A percentile compares a stretch with the other conserved stretches of the same genome.
These are phyloP conservation scores for Promerops cafer DNA, from an alignment of 2,113 vertebrate genomes.

Conservation along the genomic window DNA sequence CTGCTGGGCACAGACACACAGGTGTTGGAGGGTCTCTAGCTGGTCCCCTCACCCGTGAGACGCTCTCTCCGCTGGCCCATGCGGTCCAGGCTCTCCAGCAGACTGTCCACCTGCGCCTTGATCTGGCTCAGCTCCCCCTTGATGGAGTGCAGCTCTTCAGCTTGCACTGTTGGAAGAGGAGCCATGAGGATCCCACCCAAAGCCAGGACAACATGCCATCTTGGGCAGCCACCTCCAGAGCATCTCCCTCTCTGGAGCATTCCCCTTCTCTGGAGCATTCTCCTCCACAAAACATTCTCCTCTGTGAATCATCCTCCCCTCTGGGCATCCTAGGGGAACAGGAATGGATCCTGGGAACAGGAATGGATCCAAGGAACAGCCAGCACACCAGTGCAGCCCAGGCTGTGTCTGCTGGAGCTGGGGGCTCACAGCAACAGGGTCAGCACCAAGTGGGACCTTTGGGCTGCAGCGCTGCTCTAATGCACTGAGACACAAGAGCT, in stretches of 20 bases:
- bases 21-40: rapidly evolving
- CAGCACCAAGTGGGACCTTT: not conserved
- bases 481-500: rapidly evolving
- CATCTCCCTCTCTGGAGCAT: not conserved
- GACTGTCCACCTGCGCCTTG: conserved; percentile 86
- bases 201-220: rapidly evolving
- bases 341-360: not conserved
- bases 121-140: conserved; percentile 85
- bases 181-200: not conserved
- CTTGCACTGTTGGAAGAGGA: conserved; percentile 63
- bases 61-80: conserved; percentile 76
- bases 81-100: conserved; percentile 83
- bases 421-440: not conserved
- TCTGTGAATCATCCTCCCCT: not conserved
- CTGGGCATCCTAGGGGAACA: not conserved
- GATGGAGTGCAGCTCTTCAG: conserved; percentile 83
- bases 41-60: conserved; percentile 30
- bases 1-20: rapidly evolving
- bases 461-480: not conserved
- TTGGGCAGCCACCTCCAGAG: not conserved
- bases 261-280: not conserved
- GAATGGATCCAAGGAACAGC: not conserved
- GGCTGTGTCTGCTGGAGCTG: not conserved
- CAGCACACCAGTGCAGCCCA: not conserved
- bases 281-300: not conserved